These are phyloP conservation scores for Ommatoiulus sabulosus DNA, from an alignment of 2,888 invertebrate genomes.

Conservation along the genomic window DNA sequence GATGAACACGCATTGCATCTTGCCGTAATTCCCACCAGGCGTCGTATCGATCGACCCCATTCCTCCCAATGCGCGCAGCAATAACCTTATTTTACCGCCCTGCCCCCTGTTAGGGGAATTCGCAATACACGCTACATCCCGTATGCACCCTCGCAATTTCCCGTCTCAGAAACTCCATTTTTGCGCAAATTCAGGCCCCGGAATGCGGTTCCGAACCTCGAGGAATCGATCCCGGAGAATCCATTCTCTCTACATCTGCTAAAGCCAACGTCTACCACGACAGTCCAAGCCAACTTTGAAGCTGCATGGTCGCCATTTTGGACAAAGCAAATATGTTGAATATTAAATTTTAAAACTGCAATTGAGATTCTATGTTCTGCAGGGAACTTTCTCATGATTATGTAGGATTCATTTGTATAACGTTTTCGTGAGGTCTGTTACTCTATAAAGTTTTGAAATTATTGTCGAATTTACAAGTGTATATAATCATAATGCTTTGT, in stretches of 20 bases:
- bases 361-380: background rate
- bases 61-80: background rate
- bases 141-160: conserved; percentile 37
- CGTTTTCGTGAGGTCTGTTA: too few relatives aligned
- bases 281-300: background rate
- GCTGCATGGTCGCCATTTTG: background rate
- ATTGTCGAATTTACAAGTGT: too few relatives aligned
- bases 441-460: too few relatives aligned
- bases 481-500: too few relatives aligned
- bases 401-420: too few relatives aligned
- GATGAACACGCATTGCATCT: background rate
- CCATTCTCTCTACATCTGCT: conserved; percentile 25
- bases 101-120: background rate
- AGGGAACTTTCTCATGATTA: too few relatives aligned
- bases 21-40: conserved; percentile 3
- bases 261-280: background rate
- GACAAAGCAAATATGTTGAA: background rate
- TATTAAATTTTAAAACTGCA: background rate
- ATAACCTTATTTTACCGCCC: conserved; percentile 5
- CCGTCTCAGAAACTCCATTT: conserved; percentile 11
- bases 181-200: background rate
- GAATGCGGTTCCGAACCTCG: background rate
- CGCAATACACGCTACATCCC: conserved; percentile 17
- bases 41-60: conserved; percentile 14
- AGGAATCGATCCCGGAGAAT: conserved; percentile 24